Base-by-base conservation (phyloP, 2,888 invertebrate genomes). In the Mellilla xanthometata region DNA sequence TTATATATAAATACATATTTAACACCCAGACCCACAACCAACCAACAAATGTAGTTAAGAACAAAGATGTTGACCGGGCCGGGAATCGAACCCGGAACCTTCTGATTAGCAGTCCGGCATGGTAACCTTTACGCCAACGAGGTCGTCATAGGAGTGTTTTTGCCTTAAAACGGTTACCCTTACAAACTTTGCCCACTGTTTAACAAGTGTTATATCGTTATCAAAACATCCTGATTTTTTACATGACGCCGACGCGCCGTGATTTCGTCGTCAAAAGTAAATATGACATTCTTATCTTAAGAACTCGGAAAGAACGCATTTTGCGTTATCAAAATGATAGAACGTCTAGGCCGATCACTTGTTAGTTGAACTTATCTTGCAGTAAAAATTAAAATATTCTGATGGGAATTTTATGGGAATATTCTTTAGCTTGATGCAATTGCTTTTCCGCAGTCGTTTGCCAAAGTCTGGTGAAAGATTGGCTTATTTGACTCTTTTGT, bases 181-280 rank as follows among this genome's bases (percentile, higher is more conserved):
- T 19, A 19, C 15, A n/a, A n/a, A n/a, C n/a, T n/a, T n/a, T n/a
- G n/a, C 36, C 32, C 44, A 62, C 12, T 55, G 56, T 62, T 52
- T 65, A 74, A 74, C 70, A 73, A 70, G 58, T 55, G 49, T 49
- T 28, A 28, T 2, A 52, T 39, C 52, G 47, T 72, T 83, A 81
- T 81, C 82, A 59, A 60, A 68, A 76, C 81, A 81, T 84, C 80
- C 83, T 81, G 76, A 80, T 81, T 80, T 81, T 78, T 80, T 73
- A 72, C 67, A 29, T 62, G 10, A 2, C 15, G 11, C 19, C 62
- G n/a, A 3, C 22, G n/a, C 28, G 60, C 71, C 72, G 57, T 75
- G 77, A 78, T 81, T 77, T 76, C 70, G 73, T 77, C 58, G 69
- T 59, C 64, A 63, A 65, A 48, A 73, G 72, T 77, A 79, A 85